Evolutionary conservation across 2,113 vertebrate genomes (phyloP), one percentile per base, ranked within the genome.

Genomic region (Oriolus oriolus): DNA sequence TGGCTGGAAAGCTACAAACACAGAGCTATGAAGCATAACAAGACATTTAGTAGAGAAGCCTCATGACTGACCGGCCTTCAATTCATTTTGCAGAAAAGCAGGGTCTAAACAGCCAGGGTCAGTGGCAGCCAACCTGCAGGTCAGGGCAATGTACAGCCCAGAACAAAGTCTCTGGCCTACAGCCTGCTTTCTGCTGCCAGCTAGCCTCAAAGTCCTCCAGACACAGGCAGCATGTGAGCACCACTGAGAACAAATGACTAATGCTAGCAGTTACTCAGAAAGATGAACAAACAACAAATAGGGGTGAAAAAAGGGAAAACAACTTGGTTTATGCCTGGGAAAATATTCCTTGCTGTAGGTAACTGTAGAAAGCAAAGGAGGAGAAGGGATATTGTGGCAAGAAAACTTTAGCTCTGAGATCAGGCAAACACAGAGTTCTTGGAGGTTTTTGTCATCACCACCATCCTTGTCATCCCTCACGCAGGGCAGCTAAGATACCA

Each of bases 1-100:
- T 88, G 84, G 39, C 84, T 56, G 75, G 66, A 95, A 52, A 95
- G 59, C 39, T 92, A 84, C 80, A 95, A 95, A 97, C 60, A 88
- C 41, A 86, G 83, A 24, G 65, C 83, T 90, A 66, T 30, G 71
- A 94, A 82, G 80, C 66, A 82, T 80, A 94, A 53, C 60, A 86
- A 89, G 74, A 75, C 33, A 54, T 30, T 54, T 53, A 77, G 28
- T 30, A 31, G 74, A 93, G 57, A 83, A 90, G 30, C 60, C 30
- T 64, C 35, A 24, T 13, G 52, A 73, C 41, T 2, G 2, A 49
- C 41, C 0, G 0, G 26, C 35, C 28, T 61, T 69, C 74, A 91
- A 42, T 49, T 83, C 12, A 39, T 69, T 93, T 53, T 80, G 57
- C 41, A 80, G 49, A 75, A 86, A 77, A 90, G 47, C 20, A 44